A percentile compares a stretch with the other conserved stretches of the same genome.
phyloP scores from a whole-genome alignment of 2,888 invertebrate species.

The Rhabditoides inermis region DNA sequence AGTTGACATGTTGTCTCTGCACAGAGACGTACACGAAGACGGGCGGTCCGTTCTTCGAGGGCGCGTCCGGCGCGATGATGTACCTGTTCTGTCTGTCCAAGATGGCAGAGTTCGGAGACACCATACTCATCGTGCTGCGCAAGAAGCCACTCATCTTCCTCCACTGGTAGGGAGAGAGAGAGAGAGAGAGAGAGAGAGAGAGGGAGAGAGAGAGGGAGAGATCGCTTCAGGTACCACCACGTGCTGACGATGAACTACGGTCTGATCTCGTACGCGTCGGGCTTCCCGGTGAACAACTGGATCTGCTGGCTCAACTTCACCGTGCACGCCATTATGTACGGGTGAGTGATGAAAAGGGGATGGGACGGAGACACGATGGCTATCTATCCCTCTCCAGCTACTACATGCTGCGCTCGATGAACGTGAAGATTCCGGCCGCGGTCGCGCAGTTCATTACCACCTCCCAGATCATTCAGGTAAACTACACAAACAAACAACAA shows the following conservation, averaged over 20 bases:
- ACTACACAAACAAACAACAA: too few relatives aligned
- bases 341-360: constrained; percentile 10
- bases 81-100: constrained; percentile 38
- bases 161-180: constrained; percentile 30
- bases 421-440: constrained; percentile 43
- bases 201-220: too few relatives aligned
- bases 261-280: constrained; percentile 29
- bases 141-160: constrained; percentile 37
- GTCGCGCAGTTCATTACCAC: constrained; percentile 43
- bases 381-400: constrained; percentile 20
- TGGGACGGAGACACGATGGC: neutral
- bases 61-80: constrained; percentile 36
- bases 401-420: constrained; percentile 49
- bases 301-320: constrained; percentile 49
- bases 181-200: too few relatives aligned
- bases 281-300: constrained; percentile 47
- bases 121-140: constrained; percentile 32
- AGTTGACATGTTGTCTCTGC: neutral
- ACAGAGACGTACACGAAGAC: neutral
- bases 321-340: constrained; percentile 40
- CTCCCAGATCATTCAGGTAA: constrained; percentile 39
- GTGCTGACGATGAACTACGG: constrained; percentile 49
- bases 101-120: constrained; percentile 36
- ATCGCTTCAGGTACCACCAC: constrained; percentile 42
- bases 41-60: constrained; percentile 10